Percentiles rank a stretch among this genome's conserved stretches.
Conservation (phyloP, 2,113 vertebrate species). For the Marmota monax region DNA sequence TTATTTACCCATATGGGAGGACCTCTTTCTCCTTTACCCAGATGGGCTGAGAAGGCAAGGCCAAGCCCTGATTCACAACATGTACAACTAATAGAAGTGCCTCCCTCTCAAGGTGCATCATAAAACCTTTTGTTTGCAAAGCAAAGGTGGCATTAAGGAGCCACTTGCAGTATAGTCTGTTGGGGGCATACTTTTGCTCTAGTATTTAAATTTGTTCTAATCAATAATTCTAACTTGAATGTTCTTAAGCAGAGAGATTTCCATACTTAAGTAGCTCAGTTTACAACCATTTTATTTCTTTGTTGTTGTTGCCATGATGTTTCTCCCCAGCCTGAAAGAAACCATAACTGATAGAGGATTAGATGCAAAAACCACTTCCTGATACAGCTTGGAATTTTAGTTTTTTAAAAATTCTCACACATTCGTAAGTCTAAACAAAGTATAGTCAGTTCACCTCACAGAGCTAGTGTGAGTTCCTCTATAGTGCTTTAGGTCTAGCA, state of each 20-base stretch:
- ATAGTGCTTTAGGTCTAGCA: neutral
- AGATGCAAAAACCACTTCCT: neutral
- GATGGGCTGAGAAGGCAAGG: neutral
- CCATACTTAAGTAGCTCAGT: neutral
- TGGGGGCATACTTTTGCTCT: neutral
- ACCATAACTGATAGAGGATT: neutral
- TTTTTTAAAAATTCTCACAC: neutral
- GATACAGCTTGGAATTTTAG: neutral
- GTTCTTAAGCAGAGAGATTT: neutral
- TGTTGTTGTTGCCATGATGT: neutral
- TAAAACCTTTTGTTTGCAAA: neutral
- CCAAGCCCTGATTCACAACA: neutral
- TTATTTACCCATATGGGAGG: neutral
- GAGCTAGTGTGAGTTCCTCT: neutral
- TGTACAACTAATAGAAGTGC: neutral
- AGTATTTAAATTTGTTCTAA: neutral
- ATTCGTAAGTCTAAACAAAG: neutral
- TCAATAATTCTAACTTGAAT: neutral
- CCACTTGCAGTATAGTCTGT: neutral
- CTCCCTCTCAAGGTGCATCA: neutral
- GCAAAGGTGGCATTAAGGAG: neutral
- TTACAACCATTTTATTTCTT: neutral
- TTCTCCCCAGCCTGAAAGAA: neutral
- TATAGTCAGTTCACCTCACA: neutral
- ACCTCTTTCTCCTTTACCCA: neutral